Evolutionary conservation across 2,113 vertebrate species (phyloP), one percentile per base, ranked within the genome.

Genomic region (Phainopepla nitens): DNA sequence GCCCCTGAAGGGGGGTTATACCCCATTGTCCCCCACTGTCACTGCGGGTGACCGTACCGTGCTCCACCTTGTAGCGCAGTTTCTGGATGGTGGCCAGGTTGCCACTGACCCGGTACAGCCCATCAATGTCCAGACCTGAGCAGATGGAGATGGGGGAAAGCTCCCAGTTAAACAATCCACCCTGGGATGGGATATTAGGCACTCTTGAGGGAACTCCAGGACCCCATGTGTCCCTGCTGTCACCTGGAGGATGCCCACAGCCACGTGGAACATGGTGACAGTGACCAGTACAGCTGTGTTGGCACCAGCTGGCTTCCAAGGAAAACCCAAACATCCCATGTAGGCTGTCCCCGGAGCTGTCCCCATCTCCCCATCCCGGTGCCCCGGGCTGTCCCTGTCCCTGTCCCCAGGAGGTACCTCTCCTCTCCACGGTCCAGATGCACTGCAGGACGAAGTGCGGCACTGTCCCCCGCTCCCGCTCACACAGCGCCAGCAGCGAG

Each of bases 81-180:
- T 99, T 99, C 98, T 99, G 99, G 90, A 99, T 99, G 87, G 99
- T 98, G 21, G 99, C 99, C 72, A 99, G 96, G 97, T 99, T 99
- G 41, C 99, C 99, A 8, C 99, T 99, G 93, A 99, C 98, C 90
- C 99, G 98, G 96, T 99, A 99, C 45, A 99, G 97, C 29, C 99
- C 99, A 4, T 99, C 99, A 2, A 99, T 99, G 89, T 98, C 99
- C 95, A 99, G 94, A 92, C 99, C 99, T 99, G 77, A 66, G 70
- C 69, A 44, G 14, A 7, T 20, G n/a, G 62, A 83, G 65, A 44
- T 13, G 18, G 7, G 7, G 35, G 7, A n/a, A 78, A 61, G 31
- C 9, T 41, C 35, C 41, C 6, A 5, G 49, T 87, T 66, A 84
- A 62, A 31, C n/a, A 27, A 23, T 25, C 64, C 15, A 2, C 13